Conservation (phyloP, 2,113 vertebrate species). For the Peromyscus californicus region DNA sequence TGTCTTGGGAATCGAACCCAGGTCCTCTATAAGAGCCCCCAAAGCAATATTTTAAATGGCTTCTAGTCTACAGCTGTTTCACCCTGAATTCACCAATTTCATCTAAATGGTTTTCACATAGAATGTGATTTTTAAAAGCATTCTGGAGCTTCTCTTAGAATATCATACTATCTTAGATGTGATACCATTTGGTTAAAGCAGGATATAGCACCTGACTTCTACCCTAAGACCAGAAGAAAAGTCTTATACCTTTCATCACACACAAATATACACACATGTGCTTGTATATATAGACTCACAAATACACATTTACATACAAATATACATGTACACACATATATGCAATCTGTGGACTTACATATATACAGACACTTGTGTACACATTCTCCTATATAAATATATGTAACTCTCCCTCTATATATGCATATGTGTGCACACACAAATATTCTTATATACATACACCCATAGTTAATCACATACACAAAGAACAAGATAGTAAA, state of each 20-base stretch:
- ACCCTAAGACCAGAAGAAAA: slow-evolving; percentile 35
- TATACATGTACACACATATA: background rate
- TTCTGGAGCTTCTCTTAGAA: slow-evolving; percentile 2
- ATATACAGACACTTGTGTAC: too few relatives aligned
- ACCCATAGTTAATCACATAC: background rate
- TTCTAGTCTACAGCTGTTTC: background rate
- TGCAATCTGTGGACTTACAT: background rate
- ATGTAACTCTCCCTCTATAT: background rate
- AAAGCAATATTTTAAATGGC: background rate
- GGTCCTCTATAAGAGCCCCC: background rate
- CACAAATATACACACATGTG: background rate
- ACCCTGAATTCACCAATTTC: background rate
- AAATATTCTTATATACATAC: background rate
- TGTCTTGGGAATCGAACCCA: background rate
- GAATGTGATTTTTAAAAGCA: background rate
- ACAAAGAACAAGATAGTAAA: background rate
- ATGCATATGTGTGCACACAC: background rate
- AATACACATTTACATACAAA: background rate
- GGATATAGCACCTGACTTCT: background rate
- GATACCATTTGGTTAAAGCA: background rate
- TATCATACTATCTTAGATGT: background rate
- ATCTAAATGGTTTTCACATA: background rate
- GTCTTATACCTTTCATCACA: background rate
- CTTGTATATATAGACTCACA: too few relatives aligned
- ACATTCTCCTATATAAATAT: background rate